A percentile compares a stretch with the other conserved stretches of the same genome.
Evolutionary conservation across 2,888 invertebrate genomes (phyloP).

Genomic region (Petrophora chlorosata): DNA sequence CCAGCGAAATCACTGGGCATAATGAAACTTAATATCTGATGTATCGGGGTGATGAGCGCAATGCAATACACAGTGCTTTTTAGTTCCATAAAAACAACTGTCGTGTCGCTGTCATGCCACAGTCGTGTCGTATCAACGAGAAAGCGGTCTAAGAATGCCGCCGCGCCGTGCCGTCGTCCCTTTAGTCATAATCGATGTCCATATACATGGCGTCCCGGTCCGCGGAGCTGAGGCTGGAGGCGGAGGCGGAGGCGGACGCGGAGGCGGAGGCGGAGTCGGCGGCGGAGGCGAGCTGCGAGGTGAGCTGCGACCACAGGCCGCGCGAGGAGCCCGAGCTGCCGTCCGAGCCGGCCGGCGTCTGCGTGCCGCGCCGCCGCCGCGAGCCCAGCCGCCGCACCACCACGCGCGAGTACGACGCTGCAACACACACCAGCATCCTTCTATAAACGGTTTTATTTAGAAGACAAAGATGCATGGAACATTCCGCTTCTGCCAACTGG

Average conservation of each 20-base stretch:
- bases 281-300: constrained; percentile 39
- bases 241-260: constrained; percentile 38
- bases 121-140: too few species aligned
- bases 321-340: constrained; percentile 32
- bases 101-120: too few species aligned
- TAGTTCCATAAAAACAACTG: too few species aligned
- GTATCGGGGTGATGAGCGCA: too few species aligned
- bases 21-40: too few species aligned
- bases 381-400: constrained; percentile 40
- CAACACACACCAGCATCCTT: constrained; percentile 2
- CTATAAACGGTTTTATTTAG: neutral
- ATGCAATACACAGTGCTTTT: too few species aligned
- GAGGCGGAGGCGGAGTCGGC: constrained; percentile 31
- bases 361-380: constrained; percentile 33
- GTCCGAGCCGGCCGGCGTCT: constrained; percentile 18
- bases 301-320: constrained; percentile 49
- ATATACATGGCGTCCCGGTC: constrained; percentile 62
- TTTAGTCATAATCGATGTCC: constrained; percentile 78
- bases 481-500: too few species aligned
- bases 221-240: constrained; percentile 42
- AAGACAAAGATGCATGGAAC: too few species aligned
- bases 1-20: too few species aligned
- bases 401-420: constrained; percentile 48
- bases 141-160: too few species aligned
- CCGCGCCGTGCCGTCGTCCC: neutral